Base-by-base conservation (phyloP, 2,113 vertebrate species). In the Phalacrocorax pelagicus region DNA sequence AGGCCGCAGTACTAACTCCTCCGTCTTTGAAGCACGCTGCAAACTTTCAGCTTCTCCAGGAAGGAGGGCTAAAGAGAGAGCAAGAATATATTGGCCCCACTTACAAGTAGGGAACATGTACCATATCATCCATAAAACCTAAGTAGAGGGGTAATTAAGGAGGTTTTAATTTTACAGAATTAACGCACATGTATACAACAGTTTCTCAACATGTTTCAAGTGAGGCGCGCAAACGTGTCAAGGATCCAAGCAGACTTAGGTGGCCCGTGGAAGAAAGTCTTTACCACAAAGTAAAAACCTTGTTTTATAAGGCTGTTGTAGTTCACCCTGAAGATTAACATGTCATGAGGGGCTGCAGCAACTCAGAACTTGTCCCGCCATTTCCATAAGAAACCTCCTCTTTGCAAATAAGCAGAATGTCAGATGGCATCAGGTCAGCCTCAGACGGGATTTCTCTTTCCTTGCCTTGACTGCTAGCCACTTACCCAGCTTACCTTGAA, bases 401-500 rank as follows among this genome's bases (percentile, higher is more conserved):
- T 62, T 87, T 85, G 44, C 94, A 88, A 85, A 85, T 14, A 77
- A 77, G 87, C n/a, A 20, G 87, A 96, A 92, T 58, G 89, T 96
- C 97, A 97, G 91, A 69, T 44, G 90, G 91, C 92, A 95, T 92
- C 95, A 94, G 81, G 82, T 95, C 90, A 94, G 75, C 44, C 78
- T 92, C 95, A 95, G 96, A 91, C 74, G 82, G 96, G 94, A 95
- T 95, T 97, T 94, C 80, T 96, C 92, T 75, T 62, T 51, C 59
- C 47, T 70, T 87, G 88, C 90, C 74, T 83, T 67, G 80, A 94
- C 92, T 97, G 94, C 71, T 61, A 96, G 93, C 95, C 94, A 97
- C 95, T 97, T 96, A 95, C 94, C 94, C 94, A 85, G 96, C 97
- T 95, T 97, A 96, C 96, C 94, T 95, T 92, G 80, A 95, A 95